These are phyloP conservation scores for Lates japonicus DNA, from an alignment of 2,797 vertebrate species.

Conservation along the genomic window DNA sequence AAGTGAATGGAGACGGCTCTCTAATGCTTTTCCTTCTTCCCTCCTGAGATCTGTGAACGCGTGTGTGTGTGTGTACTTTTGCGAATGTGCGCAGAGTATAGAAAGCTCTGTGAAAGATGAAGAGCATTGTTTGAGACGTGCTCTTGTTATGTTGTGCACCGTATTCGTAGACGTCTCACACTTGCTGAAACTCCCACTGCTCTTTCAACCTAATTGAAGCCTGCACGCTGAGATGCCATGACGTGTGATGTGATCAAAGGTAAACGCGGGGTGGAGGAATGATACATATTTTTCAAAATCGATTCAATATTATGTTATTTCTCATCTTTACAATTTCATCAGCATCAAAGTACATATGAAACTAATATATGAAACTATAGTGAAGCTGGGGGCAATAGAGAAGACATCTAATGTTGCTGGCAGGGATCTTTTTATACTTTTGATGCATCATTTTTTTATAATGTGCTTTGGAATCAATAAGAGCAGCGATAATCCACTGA, in stretches of 20 bases:
- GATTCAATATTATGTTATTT: constrained; percentile 50
- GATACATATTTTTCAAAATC: constrained; percentile 41
- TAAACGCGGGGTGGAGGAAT: constrained; percentile 19
- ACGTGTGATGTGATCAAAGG: constrained; percentile 64
- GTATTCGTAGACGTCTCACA: constrained; percentile 37
- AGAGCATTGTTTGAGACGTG: constrained; percentile 72
- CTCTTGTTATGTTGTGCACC: constrained; percentile 64
- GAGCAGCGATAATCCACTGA: constrained; percentile 4
- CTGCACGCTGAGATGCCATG: constrained; percentile 9
- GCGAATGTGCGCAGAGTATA: constrained; percentile 34
- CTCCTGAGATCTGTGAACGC: constrained; percentile 67
- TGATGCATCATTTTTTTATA: constrained; percentile 5
- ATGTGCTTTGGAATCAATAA: constrained; percentile 34
- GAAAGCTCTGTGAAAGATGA: constrained; percentile 69
- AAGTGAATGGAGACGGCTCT: constrained; percentile 78
- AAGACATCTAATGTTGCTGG: constrained; percentile 12
- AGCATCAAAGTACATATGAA: constrained; percentile 16
- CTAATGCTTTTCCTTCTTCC: constrained; percentile 75
- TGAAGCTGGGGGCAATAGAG: constrained; percentile 41
- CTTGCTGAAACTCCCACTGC: constrained; percentile 56
- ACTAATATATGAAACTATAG: neutral
- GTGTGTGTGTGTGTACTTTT: constrained; percentile 5
- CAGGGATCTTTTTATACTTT: constrained; percentile 10
- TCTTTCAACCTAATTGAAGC: constrained; percentile 73
- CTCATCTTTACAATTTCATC: constrained; percentile 54